Percentiles rank a stretch among this genome's conserved stretches.
phyloP scores from a whole-genome alignment of 2,797 vertebrate genomes.

The Rhabdomys pumilio region DNA sequence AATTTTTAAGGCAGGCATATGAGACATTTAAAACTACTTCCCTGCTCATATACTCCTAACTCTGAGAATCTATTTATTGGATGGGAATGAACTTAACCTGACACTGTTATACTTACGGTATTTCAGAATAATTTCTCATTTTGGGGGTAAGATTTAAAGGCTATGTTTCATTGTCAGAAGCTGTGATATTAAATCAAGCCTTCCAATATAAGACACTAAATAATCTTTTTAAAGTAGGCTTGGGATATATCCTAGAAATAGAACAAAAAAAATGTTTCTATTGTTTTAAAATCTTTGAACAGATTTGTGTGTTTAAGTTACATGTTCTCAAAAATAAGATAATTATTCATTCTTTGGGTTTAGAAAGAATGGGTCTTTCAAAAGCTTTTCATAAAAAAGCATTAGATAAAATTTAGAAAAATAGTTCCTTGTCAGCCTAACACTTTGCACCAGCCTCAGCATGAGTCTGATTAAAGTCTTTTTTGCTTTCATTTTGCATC shows the following conservation, averaged over 20 bases:
- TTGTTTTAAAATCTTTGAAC: constrained; percentile 48
- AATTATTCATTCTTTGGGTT: constrained; percentile 65
- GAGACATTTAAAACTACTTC: neutral
- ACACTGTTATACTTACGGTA: neutral
- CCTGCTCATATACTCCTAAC: neutral
- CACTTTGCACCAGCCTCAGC: constrained; percentile 49
- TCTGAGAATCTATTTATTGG: neutral
- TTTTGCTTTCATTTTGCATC: constrained; percentile 6
- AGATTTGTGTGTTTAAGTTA: constrained; percentile 58
- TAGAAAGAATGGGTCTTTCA: constrained; percentile 30
- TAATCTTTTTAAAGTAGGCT: constrained; percentile 6
- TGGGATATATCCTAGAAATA: constrained; percentile 38
- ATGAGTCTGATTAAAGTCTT: constrained; percentile 50
- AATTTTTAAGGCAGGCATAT: neutral
- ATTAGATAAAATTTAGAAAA: constrained; percentile 66
- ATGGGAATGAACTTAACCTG: neutral
- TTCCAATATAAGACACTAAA: constrained; percentile 34
- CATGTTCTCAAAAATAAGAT: neutral
- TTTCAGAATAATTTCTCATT: constrained; percentile 55
- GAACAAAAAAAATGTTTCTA: constrained; percentile 48
- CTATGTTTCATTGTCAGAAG: constrained; percentile 26
- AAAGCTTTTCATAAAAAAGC: constrained; percentile 52
- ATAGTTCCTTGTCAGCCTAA: constrained; percentile 59
- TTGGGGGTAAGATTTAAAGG: constrained; percentile 36
- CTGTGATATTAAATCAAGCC: neutral